Percentiles rank a stretch among this genome's conserved stretches.
phyloP scores from a whole-genome alignment of 2,888 invertebrate genomes.

The Polydrusus pterygomalis region DNA sequence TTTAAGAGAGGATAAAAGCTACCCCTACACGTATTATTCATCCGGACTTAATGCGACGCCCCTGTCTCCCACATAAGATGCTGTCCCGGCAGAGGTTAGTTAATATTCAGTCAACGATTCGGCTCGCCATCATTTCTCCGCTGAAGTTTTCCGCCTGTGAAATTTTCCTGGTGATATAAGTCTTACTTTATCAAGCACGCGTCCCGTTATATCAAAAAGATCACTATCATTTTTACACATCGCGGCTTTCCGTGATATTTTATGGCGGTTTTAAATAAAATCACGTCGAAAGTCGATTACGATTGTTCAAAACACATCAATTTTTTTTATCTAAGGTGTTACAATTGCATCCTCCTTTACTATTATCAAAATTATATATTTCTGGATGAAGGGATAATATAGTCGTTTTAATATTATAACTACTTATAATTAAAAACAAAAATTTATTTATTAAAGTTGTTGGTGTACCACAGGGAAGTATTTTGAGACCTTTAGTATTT shows the following conservation, averaged over 20 bases:
- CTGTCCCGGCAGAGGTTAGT: slow-evolving; percentile 63
- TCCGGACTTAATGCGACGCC: slow-evolving; percentile 5
- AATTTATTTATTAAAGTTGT: too few relatives aligned
- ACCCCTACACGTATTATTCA: background rate
- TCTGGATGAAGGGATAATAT: too few relatives aligned
- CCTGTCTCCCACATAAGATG: slow-evolving; percentile 59
- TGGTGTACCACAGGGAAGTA: too few relatives aligned
- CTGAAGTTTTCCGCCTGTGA: slow-evolving; percentile 70
- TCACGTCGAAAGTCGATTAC: slow-evolving; percentile 27
- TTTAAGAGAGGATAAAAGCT: too few relatives aligned
- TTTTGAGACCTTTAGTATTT: too few relatives aligned
- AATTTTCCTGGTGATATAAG: slow-evolving; percentile 69
- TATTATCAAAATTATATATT: too few relatives aligned
- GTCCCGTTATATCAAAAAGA: slow-evolving; percentile 54
- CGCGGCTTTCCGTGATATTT: slow-evolving; percentile 40
- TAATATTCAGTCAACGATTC: slow-evolving; percentile 71
- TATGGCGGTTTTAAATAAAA: slow-evolving; percentile 37
- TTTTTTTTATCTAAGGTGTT: background rate
- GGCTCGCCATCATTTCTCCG: slow-evolving; percentile 71
- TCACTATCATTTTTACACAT: slow-evolving; percentile 53
- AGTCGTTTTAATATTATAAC: too few relatives aligned
- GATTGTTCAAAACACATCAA: slow-evolving; percentile 1
- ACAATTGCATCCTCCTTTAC: too few relatives aligned
- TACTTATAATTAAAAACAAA: too few relatives aligned
- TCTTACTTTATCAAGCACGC: slow-evolving; percentile 65